Conservation (phyloP, 2,888 invertebrate species). For the Harpagoxenus sublaevis region DNA sequence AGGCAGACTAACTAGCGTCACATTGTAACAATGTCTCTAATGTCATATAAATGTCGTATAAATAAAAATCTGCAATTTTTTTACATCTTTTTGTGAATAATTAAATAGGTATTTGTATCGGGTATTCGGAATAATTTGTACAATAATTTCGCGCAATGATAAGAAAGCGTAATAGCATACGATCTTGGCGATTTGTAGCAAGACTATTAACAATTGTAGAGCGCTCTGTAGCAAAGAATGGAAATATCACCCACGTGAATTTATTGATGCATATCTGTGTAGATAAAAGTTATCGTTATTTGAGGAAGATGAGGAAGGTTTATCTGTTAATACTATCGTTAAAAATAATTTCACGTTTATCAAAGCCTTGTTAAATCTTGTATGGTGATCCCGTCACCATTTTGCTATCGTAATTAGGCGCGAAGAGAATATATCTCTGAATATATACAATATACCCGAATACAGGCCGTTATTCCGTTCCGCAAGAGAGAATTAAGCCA, state of each 20-base stretch:
- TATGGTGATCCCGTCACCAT: neutral
- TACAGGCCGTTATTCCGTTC: neutral
- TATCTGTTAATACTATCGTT: constrained; percentile 6
- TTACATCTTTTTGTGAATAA: neutral
- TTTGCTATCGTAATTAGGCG: neutral
- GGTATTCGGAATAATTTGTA: neutral
- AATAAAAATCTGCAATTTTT: constrained; percentile 34
- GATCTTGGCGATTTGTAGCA: neutral
- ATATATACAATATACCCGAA: neutral
- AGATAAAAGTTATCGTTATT: constrained; percentile 37
- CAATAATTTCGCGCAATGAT: neutral
- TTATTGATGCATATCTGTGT: constrained; percentile 26
- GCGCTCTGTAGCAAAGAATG: neutral
- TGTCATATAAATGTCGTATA: neutral
- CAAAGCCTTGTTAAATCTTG: constrained; percentile 2
- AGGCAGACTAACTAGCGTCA: neutral
- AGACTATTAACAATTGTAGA: constrained; percentile 7
- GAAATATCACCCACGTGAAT: neutral
- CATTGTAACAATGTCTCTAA: constrained; percentile 1
- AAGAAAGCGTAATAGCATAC: neutral
- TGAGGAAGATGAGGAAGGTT: neutral
- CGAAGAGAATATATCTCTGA: neutral
- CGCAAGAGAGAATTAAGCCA: neutral
- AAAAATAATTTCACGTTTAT: constrained; percentile 7
- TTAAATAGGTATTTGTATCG: neutral